Conservation (phyloP, 2,797 vertebrate genomes). For the Aplochiton taeniatus region DNA sequence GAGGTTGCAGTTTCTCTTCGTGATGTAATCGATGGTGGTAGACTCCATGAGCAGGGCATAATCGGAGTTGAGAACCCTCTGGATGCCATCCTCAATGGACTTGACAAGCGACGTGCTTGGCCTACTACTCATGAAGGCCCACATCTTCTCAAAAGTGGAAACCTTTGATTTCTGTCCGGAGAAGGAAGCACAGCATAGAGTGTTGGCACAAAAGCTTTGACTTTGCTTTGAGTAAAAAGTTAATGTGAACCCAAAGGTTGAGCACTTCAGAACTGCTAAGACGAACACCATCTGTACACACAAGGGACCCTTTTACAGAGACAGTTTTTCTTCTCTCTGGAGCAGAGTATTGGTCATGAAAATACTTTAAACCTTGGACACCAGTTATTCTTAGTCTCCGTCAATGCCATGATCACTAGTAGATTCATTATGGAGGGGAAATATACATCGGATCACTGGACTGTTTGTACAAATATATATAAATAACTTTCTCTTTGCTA, state of each 20-base stretch:
- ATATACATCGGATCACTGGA: too few relatives aligned
- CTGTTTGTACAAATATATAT: too few relatives aligned
- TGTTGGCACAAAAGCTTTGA: constrained; percentile 22
- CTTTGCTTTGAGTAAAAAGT: constrained; percentile 15
- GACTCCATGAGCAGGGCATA: constrained; percentile 98
- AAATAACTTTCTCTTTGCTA: too few relatives aligned
- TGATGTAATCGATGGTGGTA: constrained; percentile 95
- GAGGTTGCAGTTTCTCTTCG: constrained; percentile 95
- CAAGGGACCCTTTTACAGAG: constrained; percentile 36
- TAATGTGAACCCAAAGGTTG: background rate
- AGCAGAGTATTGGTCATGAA: constrained; percentile 29
- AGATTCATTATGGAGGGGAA: too few relatives aligned
- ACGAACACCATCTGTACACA: constrained; percentile 21
- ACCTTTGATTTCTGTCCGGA: constrained; percentile 92
- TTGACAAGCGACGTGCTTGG: constrained; percentile 92
- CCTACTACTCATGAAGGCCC: constrained; percentile 99
- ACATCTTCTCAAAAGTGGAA: constrained; percentile 99
- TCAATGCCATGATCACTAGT: constrained; percentile 32
- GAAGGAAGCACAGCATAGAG: constrained; percentile 19
- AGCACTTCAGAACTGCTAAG: background rate
- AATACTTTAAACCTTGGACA: constrained; percentile 53
- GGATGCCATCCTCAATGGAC: constrained; percentile 95
- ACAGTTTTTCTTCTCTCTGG: constrained; percentile 39
- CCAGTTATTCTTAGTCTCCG: constrained; percentile 22
- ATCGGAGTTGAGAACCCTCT: constrained; percentile 91